These are phyloP conservation scores for Threskiornis aethiopicus DNA, from an alignment of 2,797 vertebrate genomes.

Conservation along the genomic window DNA sequence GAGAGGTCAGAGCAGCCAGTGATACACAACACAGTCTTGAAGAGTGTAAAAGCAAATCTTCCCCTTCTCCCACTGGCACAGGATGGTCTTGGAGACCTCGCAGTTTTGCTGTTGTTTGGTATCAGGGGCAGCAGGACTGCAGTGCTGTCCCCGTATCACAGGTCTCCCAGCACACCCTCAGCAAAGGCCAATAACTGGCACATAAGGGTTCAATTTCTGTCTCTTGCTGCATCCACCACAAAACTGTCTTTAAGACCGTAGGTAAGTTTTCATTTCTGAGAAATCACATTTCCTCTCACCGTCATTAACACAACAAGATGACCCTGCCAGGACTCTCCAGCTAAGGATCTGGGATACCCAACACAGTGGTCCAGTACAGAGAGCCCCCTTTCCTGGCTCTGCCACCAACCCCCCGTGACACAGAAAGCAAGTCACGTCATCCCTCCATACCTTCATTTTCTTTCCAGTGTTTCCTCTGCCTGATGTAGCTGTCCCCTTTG, in stretches of 20 bases:
- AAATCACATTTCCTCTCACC: not conserved
- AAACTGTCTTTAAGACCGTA: not conserved
- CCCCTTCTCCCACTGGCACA: not conserved
- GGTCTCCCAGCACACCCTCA: not conserved
- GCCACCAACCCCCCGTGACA: not conserved
- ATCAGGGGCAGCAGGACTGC: accelerated
- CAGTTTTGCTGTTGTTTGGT: not conserved
- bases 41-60: not conserved
- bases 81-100: not conserved
- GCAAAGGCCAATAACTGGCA: not conserved
- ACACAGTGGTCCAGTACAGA: not conserved
- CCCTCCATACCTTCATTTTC: not conserved
- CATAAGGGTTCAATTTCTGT: accelerated
- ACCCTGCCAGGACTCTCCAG: not conserved
- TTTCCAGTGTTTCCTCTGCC: not conserved
- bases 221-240: not conserved
- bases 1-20: not conserved
- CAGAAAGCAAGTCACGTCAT: not conserved
- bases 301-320: not conserved
- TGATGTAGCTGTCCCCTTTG: not conserved
- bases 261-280: not conserved
- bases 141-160: not conserved
- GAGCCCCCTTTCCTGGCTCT: not conserved
- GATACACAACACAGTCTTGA: not conserved
- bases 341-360: not conserved